These are phyloP conservation scores for Perdita meconis DNA, from an alignment of 2,888 invertebrate genomes.

Conservation along the genomic window DNA sequence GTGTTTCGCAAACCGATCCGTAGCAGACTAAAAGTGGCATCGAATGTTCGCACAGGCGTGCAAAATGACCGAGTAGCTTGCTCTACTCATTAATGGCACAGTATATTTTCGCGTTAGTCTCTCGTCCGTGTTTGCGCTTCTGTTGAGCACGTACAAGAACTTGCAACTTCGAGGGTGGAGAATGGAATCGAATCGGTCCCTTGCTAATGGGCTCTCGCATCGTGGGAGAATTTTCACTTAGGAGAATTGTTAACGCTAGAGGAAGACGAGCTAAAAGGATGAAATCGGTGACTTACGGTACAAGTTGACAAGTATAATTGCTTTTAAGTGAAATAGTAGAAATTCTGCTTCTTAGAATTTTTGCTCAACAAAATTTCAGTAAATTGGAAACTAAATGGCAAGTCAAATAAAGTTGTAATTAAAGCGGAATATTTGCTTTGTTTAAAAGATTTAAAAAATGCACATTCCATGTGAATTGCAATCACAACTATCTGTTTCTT, in stretches of 20 bases:
- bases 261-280: no score
- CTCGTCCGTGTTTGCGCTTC: constrained; percentile 22
- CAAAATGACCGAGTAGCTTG: constrained; percentile 29
- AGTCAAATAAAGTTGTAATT: no score
- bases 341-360: no score
- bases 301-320: no score
- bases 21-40: constrained; percentile 9
- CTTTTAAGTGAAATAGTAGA: no score
- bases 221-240: constrained; percentile 11
- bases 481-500: no score
- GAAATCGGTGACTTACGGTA: no score
- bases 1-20: constrained; percentile 20
- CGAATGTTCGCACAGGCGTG: constrained; percentile 35
- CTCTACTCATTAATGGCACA: constrained; percentile 47
- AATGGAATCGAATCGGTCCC: constrained; percentile 2
- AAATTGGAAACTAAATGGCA: no score
- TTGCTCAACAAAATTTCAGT: no score
- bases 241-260: neutral
- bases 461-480: no score
- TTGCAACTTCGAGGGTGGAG: constrained; percentile 4
- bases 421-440: no score
- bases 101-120: constrained; percentile 19
- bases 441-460: no score
- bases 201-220: constrained; percentile 12
- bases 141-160: neutral